phyloP scores from a whole-genome alignment of 2,113 vertebrate genomes.

The Gallinago media region DNA sequence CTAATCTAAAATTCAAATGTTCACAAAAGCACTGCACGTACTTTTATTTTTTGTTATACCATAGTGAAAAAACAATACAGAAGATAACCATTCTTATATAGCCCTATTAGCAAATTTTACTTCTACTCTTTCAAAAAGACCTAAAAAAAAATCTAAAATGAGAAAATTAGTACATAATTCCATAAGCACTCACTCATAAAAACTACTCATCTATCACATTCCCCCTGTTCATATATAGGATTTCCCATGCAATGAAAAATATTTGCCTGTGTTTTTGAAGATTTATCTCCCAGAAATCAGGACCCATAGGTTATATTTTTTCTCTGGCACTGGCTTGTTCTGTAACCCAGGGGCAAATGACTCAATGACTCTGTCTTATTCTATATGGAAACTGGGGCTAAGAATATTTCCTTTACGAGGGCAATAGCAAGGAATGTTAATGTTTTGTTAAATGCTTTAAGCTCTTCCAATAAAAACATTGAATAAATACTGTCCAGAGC shows the following conservation, averaged over 20 bases:
- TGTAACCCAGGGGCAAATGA: background rate
- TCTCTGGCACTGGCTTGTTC: background rate
- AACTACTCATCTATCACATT: background rate
- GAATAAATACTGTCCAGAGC: background rate
- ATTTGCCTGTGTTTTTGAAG: background rate
- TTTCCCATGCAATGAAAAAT: background rate
- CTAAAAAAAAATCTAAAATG: background rate
- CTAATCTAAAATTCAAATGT: slow-evolving; percentile 25
- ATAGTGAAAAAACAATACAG: background rate
- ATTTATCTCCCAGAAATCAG: background rate
- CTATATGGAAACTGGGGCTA: background rate
- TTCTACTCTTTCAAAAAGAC: background rate
- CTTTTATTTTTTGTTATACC: background rate
- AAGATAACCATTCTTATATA: background rate
- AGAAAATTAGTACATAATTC: slow-evolving; percentile 3
- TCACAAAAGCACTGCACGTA: background rate
- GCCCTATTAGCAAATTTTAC: background rate
- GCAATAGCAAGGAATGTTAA: background rate
- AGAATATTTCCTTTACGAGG: background rate
- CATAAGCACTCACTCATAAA: background rate
- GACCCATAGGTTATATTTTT: background rate
- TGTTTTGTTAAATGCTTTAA: background rate
- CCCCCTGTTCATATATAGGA: background rate
- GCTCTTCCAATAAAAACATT: background rate
- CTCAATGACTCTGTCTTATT: background rate